A percentile compares a stretch with the other conserved stretches of the same genome.
phyloP scores from a whole-genome alignment of 2,113 vertebrate species.

The Erythrocercus mccallii region DNA sequence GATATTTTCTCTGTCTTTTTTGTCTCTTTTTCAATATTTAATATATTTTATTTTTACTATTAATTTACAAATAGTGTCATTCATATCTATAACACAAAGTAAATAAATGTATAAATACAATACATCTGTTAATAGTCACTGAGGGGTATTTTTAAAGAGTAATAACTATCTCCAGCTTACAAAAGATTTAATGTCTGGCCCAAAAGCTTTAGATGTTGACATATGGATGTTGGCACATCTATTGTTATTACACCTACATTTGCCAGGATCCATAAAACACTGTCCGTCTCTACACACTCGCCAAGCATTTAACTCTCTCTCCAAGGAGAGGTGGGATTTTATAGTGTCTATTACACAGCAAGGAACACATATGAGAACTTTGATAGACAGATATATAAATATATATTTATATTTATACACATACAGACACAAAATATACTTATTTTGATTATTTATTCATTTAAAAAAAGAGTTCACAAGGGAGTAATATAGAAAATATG shows the following conservation, averaged over 20 bases:
- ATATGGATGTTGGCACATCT: background rate
- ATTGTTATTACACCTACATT: background rate
- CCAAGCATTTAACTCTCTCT: background rate
- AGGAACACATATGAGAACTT: background rate
- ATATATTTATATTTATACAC: background rate
- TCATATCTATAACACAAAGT: background rate
- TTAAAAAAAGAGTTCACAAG: background rate
- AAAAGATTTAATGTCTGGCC: background rate
- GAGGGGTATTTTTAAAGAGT: background rate
- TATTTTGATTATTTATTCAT: background rate
- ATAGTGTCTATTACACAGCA: background rate
- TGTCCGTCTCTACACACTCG: background rate
- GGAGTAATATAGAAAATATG: background rate
- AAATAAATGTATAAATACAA: background rate
- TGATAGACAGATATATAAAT: background rate
- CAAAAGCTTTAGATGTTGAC: constrained; percentile 16
- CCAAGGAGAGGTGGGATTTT: constrained; percentile 1
- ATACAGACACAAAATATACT: background rate
- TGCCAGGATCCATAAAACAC: constrained; percentile 38
- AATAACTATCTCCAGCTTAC: background rate
- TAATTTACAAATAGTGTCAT: background rate
- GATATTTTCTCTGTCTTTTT: background rate
- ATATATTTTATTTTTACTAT: background rate
- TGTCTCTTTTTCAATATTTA: background rate
- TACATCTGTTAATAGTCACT: background rate